These are phyloP conservation scores for Pungitius pungitius DNA, from an alignment of 2,113 vertebrate genomes.

Conservation along the genomic window DNA sequence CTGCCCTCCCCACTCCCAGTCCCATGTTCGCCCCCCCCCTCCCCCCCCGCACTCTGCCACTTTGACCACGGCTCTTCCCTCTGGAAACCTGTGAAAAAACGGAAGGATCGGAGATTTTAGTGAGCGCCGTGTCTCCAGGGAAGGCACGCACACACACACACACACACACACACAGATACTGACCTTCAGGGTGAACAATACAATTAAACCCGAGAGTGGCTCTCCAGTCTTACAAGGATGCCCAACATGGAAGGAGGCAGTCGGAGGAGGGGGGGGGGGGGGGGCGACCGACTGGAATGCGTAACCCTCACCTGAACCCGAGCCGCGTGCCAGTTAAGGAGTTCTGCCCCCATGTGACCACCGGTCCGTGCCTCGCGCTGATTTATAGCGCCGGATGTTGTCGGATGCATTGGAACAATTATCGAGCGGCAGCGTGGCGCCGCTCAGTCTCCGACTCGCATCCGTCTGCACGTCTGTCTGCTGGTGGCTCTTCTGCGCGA, in stretches of 20 bases:
- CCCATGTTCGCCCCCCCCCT: too few relatives aligned
- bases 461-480: not conserved
- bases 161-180: not conserved
- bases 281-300: conserved; percentile 34
- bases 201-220: conserved; percentile 65
- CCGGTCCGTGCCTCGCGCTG: conserved; percentile 17
- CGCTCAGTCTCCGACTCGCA: not conserved
- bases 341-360: conserved; percentile 30
- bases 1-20: not conserved
- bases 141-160: conserved; percentile 1
- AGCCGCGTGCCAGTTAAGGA: conserved; percentile 52
- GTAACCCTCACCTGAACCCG: conserved; percentile 56
- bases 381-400: conserved; percentile 3
- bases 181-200: conserved; percentile 60
- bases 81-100: conserved; percentile 29
- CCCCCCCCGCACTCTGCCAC: not conserved
- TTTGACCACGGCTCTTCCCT: conserved; percentile 1
- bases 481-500: not conserved
- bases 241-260: conserved; percentile 38
- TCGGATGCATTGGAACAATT: conserved; percentile 1
- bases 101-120: conserved; percentile 39
- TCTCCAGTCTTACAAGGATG: conserved; percentile 42
- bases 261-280: too few relatives aligned
- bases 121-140: conserved; percentile 21
- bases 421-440: too few relatives aligned